phyloP scores from a whole-genome alignment of 2,797 vertebrate genomes.

The Lutjanus argentimaculatus region DNA sequence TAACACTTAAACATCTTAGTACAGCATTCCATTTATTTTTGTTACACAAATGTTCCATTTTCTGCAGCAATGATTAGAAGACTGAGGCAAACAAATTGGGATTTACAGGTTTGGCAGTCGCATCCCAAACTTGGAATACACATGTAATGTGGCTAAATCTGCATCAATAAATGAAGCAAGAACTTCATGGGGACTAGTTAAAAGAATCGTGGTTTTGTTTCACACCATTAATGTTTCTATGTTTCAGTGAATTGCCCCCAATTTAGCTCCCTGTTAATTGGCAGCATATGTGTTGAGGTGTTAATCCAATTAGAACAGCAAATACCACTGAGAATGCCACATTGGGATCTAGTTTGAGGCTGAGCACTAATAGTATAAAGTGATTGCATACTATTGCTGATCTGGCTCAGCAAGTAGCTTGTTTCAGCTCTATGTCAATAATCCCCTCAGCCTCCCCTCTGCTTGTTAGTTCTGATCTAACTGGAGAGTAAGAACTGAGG shows the following conservation, averaged over 20 bases:
- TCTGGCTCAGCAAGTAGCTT: conserved; percentile 20
- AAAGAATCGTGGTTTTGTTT: conserved; percentile 56
- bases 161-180: conserved; percentile 63
- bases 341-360: conserved; percentile 25
- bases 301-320: conserved; percentile 53
- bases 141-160: conserved; percentile 57
- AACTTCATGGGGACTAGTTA: conserved; percentile 63
- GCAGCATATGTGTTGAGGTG: conserved; percentile 53
- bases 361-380: conserved; percentile 47
- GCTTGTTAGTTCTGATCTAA: neutral
- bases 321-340: conserved; percentile 56
- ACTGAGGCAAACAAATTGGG: conserved; percentile 62
- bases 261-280: conserved; percentile 57
- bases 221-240: conserved; percentile 64
- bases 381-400: conserved; percentile 31
- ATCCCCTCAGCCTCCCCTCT: neutral
- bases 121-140: conserved; percentile 41
- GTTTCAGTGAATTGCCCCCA: conserved; percentile 52
- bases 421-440: conserved; percentile 27
- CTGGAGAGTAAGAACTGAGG: neutral
- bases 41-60: conserved; percentile 59
- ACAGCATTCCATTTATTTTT: conserved; percentile 6
- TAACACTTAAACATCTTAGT: conserved; percentile 18
- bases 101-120: conserved; percentile 69
- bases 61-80: conserved; percentile 42